Evolutionary conservation across 64 coral and sea anemone genomes (phyloP), one percentile per base, ranked within the genome.

Genomic region (Montipora cactus): DNA sequence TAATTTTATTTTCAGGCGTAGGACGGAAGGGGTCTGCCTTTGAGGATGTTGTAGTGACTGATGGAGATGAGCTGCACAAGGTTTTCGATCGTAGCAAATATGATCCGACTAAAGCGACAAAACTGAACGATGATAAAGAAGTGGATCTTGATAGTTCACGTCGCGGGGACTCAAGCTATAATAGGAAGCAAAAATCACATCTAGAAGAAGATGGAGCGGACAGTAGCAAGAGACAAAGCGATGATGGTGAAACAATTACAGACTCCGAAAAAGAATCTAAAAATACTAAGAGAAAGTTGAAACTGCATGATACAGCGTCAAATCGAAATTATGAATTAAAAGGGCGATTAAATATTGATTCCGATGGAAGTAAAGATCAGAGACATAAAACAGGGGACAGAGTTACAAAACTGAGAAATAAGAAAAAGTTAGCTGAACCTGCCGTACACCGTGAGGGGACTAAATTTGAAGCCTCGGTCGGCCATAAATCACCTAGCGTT

Each of bases 261-360:
- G 20, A 4, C 18, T 23, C 68, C 4, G 61, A 66, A 18, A 66
- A 71, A 21, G 20, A 14, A 23, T 71, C 20, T 6, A 71, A 5
- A 21, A 85, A 22, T 47, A 67, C 15, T 50, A 64, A 86, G 45
- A 47, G 66, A 86, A 59, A 47, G 45, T 46, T 59, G 14, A 71
- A 67, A 7, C 64, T 12, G 82, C 82, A 86, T 86, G 62, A 86
- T 71, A 22, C 12, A 5, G 71, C 62, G 44, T 47, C 66, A 50
- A 70, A 70, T 50, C 44, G 81, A 83, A 83, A 83, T 83, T 83
- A 67, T 67, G 28, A 66, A 25, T 23, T 51, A 21, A 50, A 71
- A 45, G 82, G 49, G 59, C 82, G 82, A 86, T 86, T 86, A 86
- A 86, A 72, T 86, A 86, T 86, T 86, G 82, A 86, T 86, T 51